Evolutionary conservation across 2,113 vertebrate species (phyloP), one percentile per base, ranked within the genome.

Genomic region (Forbesichthys papilliferus): DNA sequence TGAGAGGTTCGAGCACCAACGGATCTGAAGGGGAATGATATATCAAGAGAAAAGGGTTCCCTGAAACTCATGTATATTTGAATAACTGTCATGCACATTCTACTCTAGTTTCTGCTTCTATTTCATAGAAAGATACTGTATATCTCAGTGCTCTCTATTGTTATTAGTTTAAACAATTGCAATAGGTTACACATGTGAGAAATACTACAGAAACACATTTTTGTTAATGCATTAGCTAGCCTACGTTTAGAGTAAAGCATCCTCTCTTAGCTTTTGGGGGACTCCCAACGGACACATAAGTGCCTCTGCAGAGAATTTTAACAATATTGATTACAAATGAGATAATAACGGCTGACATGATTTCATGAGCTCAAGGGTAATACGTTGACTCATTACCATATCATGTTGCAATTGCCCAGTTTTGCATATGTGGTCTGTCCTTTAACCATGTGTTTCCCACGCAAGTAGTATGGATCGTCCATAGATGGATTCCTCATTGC

Each of bases 301-400:
- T 75, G 69, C 55, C 16, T 74, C 82, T 78, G 66, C 57, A 3
- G 84, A 88, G 69, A 71, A 75, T 86, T 68, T 75, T 51, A 69
- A 81, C 75, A 52, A 73, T 86, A 89, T 89, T 82, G 88, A 90
- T 91, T 79, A 82, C 79, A 81, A 87, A 88, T 82, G 74, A 82
- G 75, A 87, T 80, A 71, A 84, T 84, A 83, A 85, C 82, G 80
- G 79, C 69, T 69, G 60, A 67, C 72, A 84, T 88, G 64, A 86
- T 84, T 70, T 75, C 64, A 76, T 71, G 16, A 60, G 62, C 79
- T 78, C 87, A 70, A 61, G 74, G 68, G 83, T 75, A 63, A 57
- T 66, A 77, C 58, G 72, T 64, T 53, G 10, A 73, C 75, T 54
- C 33, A 80, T 88, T 82, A 86, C 70, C 80, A 87, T 84, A 78